phyloP scores from a whole-genome alignment of 2,113 vertebrate genomes.

The Chaenogobius annularis region DNA sequence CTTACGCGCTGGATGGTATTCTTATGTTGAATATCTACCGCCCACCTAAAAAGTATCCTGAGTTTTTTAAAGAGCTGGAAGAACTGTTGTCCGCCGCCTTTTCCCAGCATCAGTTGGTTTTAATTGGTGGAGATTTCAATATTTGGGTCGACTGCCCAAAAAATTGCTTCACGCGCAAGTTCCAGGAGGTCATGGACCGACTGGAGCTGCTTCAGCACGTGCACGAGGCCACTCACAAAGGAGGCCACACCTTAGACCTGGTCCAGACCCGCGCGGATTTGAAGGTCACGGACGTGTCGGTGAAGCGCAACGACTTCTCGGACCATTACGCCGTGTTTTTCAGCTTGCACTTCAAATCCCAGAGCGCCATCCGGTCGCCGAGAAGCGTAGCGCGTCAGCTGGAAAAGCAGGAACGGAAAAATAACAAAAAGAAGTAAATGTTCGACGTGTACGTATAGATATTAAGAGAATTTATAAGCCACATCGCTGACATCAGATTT shows the following conservation, averaged over 20 bases:
- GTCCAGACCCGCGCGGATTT: background rate
- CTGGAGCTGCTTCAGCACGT: background rate
- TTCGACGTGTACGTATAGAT: no score
- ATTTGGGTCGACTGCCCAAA: background rate
- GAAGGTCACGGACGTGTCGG: background rate
- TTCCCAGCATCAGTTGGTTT: background rate
- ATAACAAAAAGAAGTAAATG: background rate
- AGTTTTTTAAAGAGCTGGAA: background rate
- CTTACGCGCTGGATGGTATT: background rate
- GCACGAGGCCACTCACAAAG: background rate
- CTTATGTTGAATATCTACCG: background rate
- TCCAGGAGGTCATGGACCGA: background rate
- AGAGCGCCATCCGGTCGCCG: background rate
- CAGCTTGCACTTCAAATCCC: background rate
- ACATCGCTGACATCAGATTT: no score
- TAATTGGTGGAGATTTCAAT: background rate
- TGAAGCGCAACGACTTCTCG: background rate
- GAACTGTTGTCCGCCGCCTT: background rate
- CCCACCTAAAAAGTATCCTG: background rate
- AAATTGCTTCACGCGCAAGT: background rate
- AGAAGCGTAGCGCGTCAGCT: background rate
- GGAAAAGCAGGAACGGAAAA: background rate
- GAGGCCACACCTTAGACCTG: background rate
- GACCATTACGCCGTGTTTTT: background rate
- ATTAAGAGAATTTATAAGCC: no score